These are phyloP conservation scores for Musca vetustissima DNA, from an alignment of 1,140 invertebrate species.

Conservation along the genomic window DNA sequence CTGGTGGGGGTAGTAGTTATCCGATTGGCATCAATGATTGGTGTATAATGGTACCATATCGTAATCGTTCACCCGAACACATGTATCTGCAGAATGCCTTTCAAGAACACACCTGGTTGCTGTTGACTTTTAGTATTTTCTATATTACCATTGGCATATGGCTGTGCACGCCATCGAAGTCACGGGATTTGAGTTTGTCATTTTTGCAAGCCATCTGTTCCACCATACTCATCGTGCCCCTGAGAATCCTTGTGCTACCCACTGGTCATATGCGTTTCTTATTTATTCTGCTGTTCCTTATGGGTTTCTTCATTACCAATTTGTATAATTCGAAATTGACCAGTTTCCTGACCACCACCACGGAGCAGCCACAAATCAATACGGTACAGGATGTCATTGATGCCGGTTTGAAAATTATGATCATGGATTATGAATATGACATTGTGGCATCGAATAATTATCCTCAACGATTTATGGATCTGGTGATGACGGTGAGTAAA, in stretches of 20 bases:
- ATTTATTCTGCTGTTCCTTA: slow-evolving; percentile 35
- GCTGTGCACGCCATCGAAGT: slow-evolving; percentile 37
- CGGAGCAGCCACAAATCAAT: slow-evolving; percentile 24
- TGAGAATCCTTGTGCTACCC: slow-evolving; percentile 27
- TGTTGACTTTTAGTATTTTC: slow-evolving; percentile 29
- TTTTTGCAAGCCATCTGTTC: slow-evolving; percentile 43
- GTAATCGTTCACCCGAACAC: slow-evolving; percentile 37
- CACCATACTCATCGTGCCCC: slow-evolving; percentile 35
- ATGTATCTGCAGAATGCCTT: slow-evolving; percentile 38
- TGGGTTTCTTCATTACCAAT: slow-evolving; percentile 43
- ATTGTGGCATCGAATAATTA: background rate
- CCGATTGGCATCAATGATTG: slow-evolving; percentile 50
- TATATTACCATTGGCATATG: slow-evolving; percentile 43
- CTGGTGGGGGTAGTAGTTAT: slow-evolving; percentile 37
- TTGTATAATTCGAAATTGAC: slow-evolving; percentile 47
- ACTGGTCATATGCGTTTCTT: slow-evolving; percentile 39
- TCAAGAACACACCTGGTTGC: slow-evolving; percentile 36
- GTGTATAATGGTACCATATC: slow-evolving; percentile 49
- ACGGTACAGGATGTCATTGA: slow-evolving; percentile 16
- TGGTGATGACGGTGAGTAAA: background rate
- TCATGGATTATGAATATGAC: slow-evolving; percentile 26
- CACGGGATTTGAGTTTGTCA: slow-evolving; percentile 38
- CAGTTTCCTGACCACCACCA: slow-evolving; percentile 42
- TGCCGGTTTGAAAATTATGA: slow-evolving; percentile 21
- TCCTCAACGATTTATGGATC: slow-evolving; percentile 12